phyloP scores from a whole-genome alignment of 2,797 vertebrate species.

The Champsocephalus esox region DNA sequence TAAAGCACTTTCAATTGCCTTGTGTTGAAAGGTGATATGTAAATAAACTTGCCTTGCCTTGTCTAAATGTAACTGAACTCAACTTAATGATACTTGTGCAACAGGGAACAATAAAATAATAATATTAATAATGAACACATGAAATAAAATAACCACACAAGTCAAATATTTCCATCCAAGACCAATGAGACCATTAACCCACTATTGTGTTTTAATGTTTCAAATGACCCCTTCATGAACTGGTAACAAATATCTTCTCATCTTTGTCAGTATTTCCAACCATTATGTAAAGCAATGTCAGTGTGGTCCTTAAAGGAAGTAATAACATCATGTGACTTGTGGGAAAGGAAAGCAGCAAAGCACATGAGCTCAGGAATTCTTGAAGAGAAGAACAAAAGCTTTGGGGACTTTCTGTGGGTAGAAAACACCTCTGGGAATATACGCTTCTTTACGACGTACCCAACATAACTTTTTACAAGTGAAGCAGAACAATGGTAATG shows the following conservation, averaged over 20 bases:
- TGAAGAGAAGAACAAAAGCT: slow-evolving; percentile 58
- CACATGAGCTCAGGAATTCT: slow-evolving; percentile 63
- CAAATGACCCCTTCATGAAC: slow-evolving; percentile 24
- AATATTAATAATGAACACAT: slow-evolving; percentile 17
- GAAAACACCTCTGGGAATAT: slow-evolving; percentile 27
- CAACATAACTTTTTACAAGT: not conserved
- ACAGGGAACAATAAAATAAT: slow-evolving; percentile 14
- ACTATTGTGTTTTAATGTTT: slow-evolving; percentile 37
- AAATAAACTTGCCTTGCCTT: too few relatives aligned
- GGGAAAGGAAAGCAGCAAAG: slow-evolving; percentile 43
- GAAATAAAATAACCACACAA: not conserved
- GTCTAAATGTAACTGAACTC: not conserved
- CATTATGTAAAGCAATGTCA: slow-evolving; percentile 53
- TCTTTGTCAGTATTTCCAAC: slow-evolving; percentile 41
- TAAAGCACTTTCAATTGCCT: too few relatives aligned
- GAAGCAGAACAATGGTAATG: slow-evolving; percentile 27
- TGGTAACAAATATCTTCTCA: slow-evolving; percentile 12
- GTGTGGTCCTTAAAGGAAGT: slow-evolving; percentile 41
- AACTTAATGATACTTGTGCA: slow-evolving; percentile 12
- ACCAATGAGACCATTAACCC: slow-evolving; percentile 30
- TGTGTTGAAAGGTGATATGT: too few relatives aligned
- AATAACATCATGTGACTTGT: slow-evolving; percentile 41
- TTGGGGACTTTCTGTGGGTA: slow-evolving; percentile 31
- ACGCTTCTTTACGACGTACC: slow-evolving; percentile 17
- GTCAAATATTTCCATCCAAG: slow-evolving; percentile 46